phyloP scores from a whole-genome alignment of 2,888 invertebrate genomes.

The Blomia tropicalis region DNA sequence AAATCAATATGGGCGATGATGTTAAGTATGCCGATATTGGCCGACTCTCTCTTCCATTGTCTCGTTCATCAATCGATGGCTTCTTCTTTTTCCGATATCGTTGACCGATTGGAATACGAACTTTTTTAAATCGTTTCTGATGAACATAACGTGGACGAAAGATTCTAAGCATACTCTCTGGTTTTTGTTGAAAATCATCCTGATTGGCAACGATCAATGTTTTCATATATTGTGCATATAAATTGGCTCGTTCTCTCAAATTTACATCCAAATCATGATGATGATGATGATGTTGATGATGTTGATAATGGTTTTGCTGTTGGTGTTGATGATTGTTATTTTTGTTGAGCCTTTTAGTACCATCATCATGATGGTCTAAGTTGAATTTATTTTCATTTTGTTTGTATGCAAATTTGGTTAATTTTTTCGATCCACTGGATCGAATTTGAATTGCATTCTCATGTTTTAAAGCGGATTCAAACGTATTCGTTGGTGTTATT shows the following conservation, averaged over 20 bases:
- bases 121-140: slow-evolving; percentile 2
- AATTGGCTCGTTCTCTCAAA: neutral
- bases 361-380: too few species aligned
- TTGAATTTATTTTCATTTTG: slow-evolving; percentile 7
- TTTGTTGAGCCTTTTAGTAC: too few species aligned
- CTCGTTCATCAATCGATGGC: neutral
- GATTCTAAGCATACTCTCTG: neutral
- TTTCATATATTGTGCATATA: neutral
- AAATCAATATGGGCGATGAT: neutral
- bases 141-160: neutral
- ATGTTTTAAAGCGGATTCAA: neutral
- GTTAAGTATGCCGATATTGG: neutral
- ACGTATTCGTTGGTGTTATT: neutral
- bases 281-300: neutral
- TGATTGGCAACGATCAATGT: neutral
- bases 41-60: neutral
- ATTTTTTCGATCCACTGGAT: neutral
- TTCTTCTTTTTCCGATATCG: neutral
- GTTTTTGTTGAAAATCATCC: too few species aligned
- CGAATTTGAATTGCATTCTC: neutral
- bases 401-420: neutral
- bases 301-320: neutral
- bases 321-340: too few species aligned
- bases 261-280: too few species aligned
- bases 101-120: slow-evolving; percentile 3